phyloP scores from a whole-genome alignment of 2,113 vertebrate genomes.

The Dolichallabes microphthalmus region DNA sequence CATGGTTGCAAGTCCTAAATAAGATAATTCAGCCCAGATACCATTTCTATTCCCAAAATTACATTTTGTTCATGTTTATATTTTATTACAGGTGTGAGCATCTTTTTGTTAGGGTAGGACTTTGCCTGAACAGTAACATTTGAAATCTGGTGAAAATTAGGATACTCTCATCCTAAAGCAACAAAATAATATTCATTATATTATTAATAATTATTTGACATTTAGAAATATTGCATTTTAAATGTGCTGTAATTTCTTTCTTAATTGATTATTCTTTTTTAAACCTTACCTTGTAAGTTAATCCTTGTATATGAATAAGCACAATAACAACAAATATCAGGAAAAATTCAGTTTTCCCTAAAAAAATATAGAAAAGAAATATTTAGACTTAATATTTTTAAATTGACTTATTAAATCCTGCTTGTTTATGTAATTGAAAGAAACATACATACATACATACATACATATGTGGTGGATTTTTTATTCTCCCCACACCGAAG shows the following conservation, averaged over 20 bases:
- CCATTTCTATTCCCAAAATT: not conserved
- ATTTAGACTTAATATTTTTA: not conserved
- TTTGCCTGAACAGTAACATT: not conserved
- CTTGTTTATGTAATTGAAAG: too few species aligned
- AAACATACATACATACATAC: too few species aligned
- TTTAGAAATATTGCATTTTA: not conserved
- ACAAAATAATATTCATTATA: too few species aligned
- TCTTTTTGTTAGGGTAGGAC: not conserved
- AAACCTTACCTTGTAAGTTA: not conserved
- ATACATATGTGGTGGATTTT: too few species aligned
- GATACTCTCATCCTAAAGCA: too few species aligned
- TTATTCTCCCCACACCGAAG: too few species aligned
- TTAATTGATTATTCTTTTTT: not conserved
- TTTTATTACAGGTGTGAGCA: not conserved
- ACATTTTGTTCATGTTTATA: not conserved
- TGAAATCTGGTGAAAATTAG: too few species aligned
- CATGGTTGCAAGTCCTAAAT: not conserved
- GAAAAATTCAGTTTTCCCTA: not conserved
- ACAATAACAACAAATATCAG: not conserved
- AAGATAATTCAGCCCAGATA: not conserved
- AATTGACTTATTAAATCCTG: not conserved
- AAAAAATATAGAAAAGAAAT: not conserved
- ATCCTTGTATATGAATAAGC: not conserved
- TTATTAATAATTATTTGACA: too few species aligned
- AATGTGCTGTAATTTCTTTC: not conserved